Evolutionary conservation across 2,113 vertebrate genomes (phyloP), one percentile per base, ranked within the genome.

Genomic region (Xiphophorus hellerii): DNA sequence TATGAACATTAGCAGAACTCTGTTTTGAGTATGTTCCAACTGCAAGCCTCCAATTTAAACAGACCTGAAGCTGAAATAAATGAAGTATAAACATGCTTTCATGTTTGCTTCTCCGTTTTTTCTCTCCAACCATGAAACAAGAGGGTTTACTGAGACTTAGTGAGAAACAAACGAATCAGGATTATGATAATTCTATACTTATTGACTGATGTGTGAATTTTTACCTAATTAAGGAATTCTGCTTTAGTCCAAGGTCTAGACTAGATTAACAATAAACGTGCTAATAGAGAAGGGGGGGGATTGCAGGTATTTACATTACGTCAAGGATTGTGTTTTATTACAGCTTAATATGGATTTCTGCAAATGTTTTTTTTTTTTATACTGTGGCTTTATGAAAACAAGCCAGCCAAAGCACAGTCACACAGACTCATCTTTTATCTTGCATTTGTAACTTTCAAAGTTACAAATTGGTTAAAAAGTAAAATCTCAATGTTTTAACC

Each of bases 391-490:
- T 42, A 66, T 15, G 6, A 17, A 22, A 27, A 69, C 61, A 81
- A 62, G 65, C 42, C 51, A 65, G 33, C 33, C 68, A 70, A 44
- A 61, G 30, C 51, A 25, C 11, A 31, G 28, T 1, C 20, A 20
- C 5, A 11, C 20, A 37, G 58, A 48, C 71, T 73, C 25, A 12
- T 48, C 73, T 68, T 31, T 70, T 33, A 39, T 61, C 73, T 60
- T 33, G n/a, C 48, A 33, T 67, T 60, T 76, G 37, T 3, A 27
- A 60, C 73, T 75, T 54, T 81, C 33, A 80, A 73, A 44, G 42
- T 62, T 28, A 39, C 8, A 30, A 39, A 65, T 39, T 65, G 6
- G 28, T 62, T n/a, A 72, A 29, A 28, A 35, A 64, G 33, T 61
- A 48, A 62, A n/a, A 35, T 27, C 14, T 69, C 69, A 22, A 27